Percentiles rank a stretch among this genome's conserved stretches.
phyloP scores from a whole-genome alignment of 2,113 vertebrate genomes.

The Corythornis cristatus region DNA sequence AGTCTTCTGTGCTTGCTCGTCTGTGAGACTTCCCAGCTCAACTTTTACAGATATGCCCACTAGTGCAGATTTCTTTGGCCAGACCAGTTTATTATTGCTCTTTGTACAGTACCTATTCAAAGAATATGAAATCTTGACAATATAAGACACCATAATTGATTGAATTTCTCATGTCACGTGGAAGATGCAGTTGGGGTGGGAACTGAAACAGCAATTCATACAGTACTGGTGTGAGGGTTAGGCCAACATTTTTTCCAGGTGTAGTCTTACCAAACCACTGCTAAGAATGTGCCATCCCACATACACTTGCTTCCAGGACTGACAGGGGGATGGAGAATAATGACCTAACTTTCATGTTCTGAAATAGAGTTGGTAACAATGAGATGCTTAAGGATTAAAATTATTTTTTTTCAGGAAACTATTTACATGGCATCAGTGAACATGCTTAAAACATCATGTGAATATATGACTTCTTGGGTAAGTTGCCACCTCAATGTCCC shows the following conservation, averaged over 20 bases:
- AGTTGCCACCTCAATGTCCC: not conserved
- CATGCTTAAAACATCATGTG: not conserved
- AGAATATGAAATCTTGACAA: not conserved
- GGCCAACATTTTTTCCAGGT: not conserved
- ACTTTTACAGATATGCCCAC: not conserved
- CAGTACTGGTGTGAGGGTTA: not conserved
- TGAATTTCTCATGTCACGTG: not conserved
- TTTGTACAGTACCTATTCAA: not conserved
- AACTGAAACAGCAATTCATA: not conserved
- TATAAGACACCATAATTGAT: not conserved
- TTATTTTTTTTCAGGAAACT: not conserved
- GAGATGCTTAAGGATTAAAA: not conserved
- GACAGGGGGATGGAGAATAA: not conserved
- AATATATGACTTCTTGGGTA: not conserved
- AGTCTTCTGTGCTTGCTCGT: not conserved
- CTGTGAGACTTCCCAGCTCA: not conserved
- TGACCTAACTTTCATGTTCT: not conserved
- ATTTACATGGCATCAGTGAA: not conserved
- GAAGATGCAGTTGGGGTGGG: not conserved
- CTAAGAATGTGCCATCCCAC: not conserved
- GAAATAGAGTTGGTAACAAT: not conserved
- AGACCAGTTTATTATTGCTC: not conserved
- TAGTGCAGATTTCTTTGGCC: not conserved
- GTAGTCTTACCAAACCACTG: not conserved
- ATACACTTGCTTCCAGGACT: accelerated